Conservation (phyloP, 2,888 invertebrate genomes). For the Mongoloraphidia duomilia region DNA sequence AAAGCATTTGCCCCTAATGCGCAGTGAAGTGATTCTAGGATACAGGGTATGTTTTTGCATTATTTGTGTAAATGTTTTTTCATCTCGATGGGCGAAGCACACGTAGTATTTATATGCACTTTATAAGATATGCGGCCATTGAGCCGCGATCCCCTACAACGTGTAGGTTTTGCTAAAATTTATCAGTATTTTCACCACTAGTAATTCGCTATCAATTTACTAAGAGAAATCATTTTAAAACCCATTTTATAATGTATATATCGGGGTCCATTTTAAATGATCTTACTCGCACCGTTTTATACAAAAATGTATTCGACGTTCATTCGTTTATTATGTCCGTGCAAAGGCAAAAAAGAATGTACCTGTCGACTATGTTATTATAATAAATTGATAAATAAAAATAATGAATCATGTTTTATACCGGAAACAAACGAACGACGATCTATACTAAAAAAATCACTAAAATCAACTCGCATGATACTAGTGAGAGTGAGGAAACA, state of each 20-base stretch:
- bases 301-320: conserved; percentile 17
- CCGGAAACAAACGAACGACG: background rate
- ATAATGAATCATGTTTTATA: conserved; percentile 9
- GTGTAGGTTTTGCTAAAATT: conserved; percentile 1
- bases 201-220: background rate
- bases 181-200: conserved; percentile 7
- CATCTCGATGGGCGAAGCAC: conserved; percentile 10
- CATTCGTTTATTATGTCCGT: conserved; percentile 19
- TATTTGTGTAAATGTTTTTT: conserved; percentile 56
- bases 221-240: background rate
- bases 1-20: conserved; percentile 22
- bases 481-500: background rate
- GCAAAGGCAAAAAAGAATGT: conserved; percentile 24
- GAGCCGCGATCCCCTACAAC: background rate
- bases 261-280: conserved; percentile 26
- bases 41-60: conserved; percentile 90
- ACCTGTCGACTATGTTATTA: conserved; percentile 19
- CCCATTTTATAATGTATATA: conserved; percentile 18
- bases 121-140: background rate
- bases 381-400: conserved; percentile 6
- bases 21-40: conserved; percentile 71
- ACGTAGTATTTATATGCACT: conserved; percentile 6
- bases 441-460: background rate
- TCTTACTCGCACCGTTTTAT: conserved; percentile 26
- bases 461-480: background rate